These are phyloP conservation scores for Pholis gunnellus DNA, from an alignment of 2,113 vertebrate genomes.

Conservation along the genomic window DNA sequence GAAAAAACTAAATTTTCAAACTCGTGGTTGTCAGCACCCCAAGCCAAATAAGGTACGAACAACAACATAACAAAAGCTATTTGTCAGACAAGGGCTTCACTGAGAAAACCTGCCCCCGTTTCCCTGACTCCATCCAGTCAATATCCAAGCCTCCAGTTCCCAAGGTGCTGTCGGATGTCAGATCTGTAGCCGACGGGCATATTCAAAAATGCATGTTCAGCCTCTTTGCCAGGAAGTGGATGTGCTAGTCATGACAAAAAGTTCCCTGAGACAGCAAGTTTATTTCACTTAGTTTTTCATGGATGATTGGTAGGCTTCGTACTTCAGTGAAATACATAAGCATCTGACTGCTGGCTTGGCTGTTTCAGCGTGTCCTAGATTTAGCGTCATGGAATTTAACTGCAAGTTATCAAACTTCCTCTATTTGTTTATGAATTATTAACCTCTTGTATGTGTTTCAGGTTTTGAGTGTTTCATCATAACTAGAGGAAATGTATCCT, in stretches of 20 bases:
- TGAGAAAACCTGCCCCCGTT: slow-evolving; percentile 52
- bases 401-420: slow-evolving; percentile 38
- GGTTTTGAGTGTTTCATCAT: neutral
- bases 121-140: slow-evolving; percentile 57
- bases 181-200: slow-evolving; percentile 70
- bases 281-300: slow-evolving; percentile 69
- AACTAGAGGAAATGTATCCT: neutral
- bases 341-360: slow-evolving; percentile 58
- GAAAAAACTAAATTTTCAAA: slow-evolving; percentile 43
- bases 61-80: slow-evolving; percentile 71
- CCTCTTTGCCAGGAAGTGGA: slow-evolving; percentile 69
- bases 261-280: slow-evolving; percentile 76
- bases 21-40: slow-evolving; percentile 46
- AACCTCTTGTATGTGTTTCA: slow-evolving; percentile 12
- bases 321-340: slow-evolving; percentile 53
- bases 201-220: slow-evolving; percentile 80
- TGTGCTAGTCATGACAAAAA: slow-evolving; percentile 73
- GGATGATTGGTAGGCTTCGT: slow-evolving; percentile 62
- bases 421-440: slow-evolving; percentile 42
- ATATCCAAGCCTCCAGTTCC: slow-evolving; percentile 61
- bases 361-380: slow-evolving; percentile 68
- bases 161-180: slow-evolving; percentile 72
- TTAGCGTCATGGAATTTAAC: slow-evolving; percentile 37
- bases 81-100: slow-evolving; percentile 61
- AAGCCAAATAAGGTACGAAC: slow-evolving; percentile 55